Evolutionary conservation across 2,113 vertebrate species (phyloP).

Genomic region (Burhinus oedicnemus): DNA sequence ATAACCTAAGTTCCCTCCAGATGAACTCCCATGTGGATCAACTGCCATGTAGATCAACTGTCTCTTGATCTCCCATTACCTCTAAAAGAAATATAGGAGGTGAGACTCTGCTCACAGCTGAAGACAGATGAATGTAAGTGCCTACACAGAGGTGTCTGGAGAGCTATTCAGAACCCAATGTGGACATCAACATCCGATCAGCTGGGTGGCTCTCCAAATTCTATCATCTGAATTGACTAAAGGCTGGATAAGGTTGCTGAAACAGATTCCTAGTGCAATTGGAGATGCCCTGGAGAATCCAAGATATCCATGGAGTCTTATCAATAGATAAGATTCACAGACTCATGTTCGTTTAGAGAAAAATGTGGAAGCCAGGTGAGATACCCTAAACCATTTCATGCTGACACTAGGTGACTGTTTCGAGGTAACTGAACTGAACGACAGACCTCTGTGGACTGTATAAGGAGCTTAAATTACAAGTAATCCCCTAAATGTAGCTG

Average conservation of each 20-base stretch:
- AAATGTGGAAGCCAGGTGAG: not conserved
- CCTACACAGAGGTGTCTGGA: not conserved
- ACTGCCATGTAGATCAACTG: not conserved
- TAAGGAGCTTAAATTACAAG: not conserved
- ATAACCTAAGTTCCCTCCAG: not conserved
- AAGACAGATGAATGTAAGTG: not conserved
- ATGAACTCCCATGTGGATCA: not conserved
- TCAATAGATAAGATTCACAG: not conserved
- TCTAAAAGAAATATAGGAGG: not conserved
- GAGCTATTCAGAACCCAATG: not conserved
- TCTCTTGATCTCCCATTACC: not conserved
- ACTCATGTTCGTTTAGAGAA: not conserved
- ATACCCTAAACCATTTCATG: not conserved
- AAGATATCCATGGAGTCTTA: not conserved
- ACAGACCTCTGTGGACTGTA: not conserved
- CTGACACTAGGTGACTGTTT: not conserved
- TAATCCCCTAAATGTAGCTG: not conserved
- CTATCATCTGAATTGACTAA: not conserved
- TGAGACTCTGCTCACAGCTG: not conserved
- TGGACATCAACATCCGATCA: not conserved
- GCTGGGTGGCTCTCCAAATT: not conserved
- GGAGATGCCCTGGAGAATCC: not conserved
- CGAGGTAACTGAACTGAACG: not conserved
- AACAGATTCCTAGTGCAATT: not conserved
- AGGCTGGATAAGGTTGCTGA: not conserved